Percentiles rank a stretch among this genome's conserved stretches.
These are phyloP conservation scores for Clusia tigrina DNA, from an alignment of 2,888 invertebrate species.

Conservation along the genomic window DNA sequence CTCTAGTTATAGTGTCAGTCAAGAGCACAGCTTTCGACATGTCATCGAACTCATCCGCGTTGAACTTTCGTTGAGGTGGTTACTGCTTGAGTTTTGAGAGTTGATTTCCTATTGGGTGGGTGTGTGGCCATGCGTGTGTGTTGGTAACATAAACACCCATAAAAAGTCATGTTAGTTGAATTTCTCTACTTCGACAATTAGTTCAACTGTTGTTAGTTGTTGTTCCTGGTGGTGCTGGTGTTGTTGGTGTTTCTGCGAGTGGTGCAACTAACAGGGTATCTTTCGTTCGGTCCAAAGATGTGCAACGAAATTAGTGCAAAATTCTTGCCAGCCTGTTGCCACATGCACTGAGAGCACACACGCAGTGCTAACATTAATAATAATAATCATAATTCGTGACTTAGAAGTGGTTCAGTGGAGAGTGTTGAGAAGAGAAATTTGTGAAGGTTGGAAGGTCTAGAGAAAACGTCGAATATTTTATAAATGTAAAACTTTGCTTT, in stretches of 20 bases:
- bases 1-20: too few relatives aligned
- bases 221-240: background rate
- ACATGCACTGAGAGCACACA: constrained; percentile 1
- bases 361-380: too few relatives aligned
- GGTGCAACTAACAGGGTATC: too few relatives aligned
- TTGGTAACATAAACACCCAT: constrained; percentile 6
- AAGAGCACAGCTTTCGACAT: too few relatives aligned
- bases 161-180: constrained; percentile 10
- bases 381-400: too few relatives aligned
- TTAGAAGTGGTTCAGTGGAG: too few relatives aligned
- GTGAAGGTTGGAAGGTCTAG: background rate
- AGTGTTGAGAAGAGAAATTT: background rate
- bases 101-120: too few relatives aligned
- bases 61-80: too few relatives aligned
- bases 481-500: too few relatives aligned
- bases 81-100: too few relatives aligned
- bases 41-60: too few relatives aligned
- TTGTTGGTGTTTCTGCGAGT: constrained; percentile 1
- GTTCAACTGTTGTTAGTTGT: constrained; percentile 12
- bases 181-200: constrained; percentile 9
- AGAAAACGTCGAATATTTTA: background rate
- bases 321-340: background rate
- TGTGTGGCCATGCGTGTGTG: background rate
- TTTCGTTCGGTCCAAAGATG: background rate
- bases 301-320: constrained; percentile 9